phyloP scores from a whole-genome alignment of 2,113 vertebrate species.

The Pyrgilauda ruficollis region DNA sequence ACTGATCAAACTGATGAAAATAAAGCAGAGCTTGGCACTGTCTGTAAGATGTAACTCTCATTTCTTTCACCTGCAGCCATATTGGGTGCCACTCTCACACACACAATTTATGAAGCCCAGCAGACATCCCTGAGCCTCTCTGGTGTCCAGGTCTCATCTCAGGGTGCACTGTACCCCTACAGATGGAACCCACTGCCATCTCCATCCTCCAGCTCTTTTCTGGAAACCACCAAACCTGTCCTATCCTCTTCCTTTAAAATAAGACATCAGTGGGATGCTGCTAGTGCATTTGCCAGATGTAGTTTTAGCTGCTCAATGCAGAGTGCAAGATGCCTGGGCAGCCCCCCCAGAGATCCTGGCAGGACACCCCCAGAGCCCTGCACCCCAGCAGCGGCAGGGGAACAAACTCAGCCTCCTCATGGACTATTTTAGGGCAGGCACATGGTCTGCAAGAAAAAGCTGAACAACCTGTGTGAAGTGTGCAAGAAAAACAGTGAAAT shows the following conservation, averaged over 20 bases:
- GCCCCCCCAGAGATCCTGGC: neutral
- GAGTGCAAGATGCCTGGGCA: fast-evolving
- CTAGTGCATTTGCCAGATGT: neutral
- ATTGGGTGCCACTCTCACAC: fast-evolving
- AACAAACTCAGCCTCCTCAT: neutral
- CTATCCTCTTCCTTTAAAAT: fast-evolving
- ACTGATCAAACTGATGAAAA: constrained; percentile 33
- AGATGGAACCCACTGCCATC: neutral
- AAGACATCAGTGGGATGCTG: neutral
- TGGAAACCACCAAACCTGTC: neutral
- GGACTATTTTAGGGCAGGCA: fast-evolving
- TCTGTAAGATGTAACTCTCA: neutral
- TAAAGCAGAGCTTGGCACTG: constrained; percentile 57
- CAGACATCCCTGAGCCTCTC: neutral
- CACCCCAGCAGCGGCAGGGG: neutral
- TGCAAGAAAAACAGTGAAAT: neutral
- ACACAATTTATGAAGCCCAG: neutral
- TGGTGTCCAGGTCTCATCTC: neutral
- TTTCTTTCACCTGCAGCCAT: neutral
- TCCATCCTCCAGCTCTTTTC: neutral
- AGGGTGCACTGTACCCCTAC: fast-evolving
- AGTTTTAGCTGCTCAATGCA: neutral
- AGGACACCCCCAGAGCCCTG: neutral
- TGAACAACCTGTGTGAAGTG: neutral
- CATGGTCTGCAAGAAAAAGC: neutral